These are phyloP conservation scores for Labeo rohita DNA, from an alignment of 2,113 vertebrate species.

Conservation along the genomic window DNA sequence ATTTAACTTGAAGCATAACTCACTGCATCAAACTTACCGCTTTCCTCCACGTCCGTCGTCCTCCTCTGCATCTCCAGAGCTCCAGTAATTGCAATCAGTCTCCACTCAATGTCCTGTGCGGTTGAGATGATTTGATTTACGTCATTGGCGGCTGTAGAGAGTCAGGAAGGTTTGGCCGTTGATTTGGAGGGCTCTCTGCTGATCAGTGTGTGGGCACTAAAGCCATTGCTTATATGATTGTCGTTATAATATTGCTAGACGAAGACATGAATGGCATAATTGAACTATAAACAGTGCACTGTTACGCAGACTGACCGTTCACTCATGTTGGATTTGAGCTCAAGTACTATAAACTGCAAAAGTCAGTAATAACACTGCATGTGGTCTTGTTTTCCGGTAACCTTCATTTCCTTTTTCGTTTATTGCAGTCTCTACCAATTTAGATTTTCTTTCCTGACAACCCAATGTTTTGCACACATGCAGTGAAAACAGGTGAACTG, in stretches of 20 bases:
- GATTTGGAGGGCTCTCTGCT: constrained; percentile 18
- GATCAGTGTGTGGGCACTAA: constrained; percentile 36
- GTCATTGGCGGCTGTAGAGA: background rate
- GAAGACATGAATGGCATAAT: background rate
- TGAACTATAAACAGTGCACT: background rate
- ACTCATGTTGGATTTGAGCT: background rate
- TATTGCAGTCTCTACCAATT: background rate
- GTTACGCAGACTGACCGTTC: background rate
- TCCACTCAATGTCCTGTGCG: background rate
- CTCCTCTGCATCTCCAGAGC: constrained; percentile 6
- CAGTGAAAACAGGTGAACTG: too few species aligned
- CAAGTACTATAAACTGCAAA: background rate
- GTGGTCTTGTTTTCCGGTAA: background rate
- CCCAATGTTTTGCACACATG: too few species aligned
- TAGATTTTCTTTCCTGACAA: background rate
- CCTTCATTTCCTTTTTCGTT: background rate
- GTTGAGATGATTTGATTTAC: constrained; percentile 22
- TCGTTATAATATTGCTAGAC: background rate
- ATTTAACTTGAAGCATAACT: background rate
- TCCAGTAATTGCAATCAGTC: constrained; percentile 18
- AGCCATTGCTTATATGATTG: background rate
- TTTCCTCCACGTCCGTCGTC: background rate
- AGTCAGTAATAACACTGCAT: background rate
- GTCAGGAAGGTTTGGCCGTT: background rate
- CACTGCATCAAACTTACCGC: background rate